These are phyloP conservation scores for Nymphalis c-album DNA, from an alignment of 2,888 invertebrate genomes.

Conservation along the genomic window DNA sequence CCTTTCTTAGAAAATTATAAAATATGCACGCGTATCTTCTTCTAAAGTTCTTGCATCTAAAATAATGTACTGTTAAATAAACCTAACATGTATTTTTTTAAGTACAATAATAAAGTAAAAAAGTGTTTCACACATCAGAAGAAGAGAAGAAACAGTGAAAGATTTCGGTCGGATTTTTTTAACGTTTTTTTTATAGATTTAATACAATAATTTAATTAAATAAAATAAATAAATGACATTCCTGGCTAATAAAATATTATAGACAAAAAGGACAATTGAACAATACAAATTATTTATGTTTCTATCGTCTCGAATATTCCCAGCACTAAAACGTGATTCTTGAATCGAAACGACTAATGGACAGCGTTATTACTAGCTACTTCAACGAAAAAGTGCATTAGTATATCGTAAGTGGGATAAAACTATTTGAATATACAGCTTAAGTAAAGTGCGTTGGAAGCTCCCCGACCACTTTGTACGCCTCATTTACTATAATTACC, in stretches of 20 bases:
- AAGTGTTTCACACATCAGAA: too few relatives aligned
- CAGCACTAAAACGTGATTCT: conserved; percentile 56
- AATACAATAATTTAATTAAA: too few relatives aligned
- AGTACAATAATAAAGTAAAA: too few relatives aligned
- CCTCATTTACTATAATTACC: conserved; percentile 69
- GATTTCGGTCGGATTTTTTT: too few relatives aligned
- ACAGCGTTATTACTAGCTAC: conserved; percentile 70
- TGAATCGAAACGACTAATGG: conserved; percentile 71
- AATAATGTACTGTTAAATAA: too few relatives aligned
- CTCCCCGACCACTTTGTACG: conserved; percentile 70
- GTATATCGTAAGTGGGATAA: conserved; percentile 72
- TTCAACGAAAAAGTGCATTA: conserved; percentile 78
- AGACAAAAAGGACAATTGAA: conserved; percentile 39
- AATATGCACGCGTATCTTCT: too few relatives aligned
- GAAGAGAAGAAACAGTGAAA: too few relatives aligned
- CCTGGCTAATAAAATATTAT: too few relatives aligned
- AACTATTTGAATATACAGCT: conserved; percentile 78
- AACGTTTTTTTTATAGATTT: too few relatives aligned
- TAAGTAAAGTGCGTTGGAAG: conserved; percentile 72
- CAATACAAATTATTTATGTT: conserved; percentile 42
- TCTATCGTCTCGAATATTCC: conserved; percentile 47
- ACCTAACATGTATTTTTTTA: too few relatives aligned
- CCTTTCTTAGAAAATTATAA: too few relatives aligned
- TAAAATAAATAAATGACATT: background rate
- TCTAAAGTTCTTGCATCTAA: too few relatives aligned